Percentiles rank a stretch among this genome's conserved stretches.
Conservation (phyloP, 1,140 invertebrate genomes). For the Drosophila micromelanica region DNA sequence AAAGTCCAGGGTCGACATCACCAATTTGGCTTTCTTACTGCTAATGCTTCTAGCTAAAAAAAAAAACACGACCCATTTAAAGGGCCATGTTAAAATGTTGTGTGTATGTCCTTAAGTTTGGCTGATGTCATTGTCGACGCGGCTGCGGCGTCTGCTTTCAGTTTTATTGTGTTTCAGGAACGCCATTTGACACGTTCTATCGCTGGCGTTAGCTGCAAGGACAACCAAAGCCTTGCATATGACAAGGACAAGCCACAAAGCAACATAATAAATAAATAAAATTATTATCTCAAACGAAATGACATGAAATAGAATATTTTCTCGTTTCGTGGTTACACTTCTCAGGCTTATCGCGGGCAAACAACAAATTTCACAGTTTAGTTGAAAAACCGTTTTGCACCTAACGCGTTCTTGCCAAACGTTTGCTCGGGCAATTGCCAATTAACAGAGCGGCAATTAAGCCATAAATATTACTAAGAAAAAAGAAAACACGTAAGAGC, state of each 20-base stretch:
- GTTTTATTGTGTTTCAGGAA: slow-evolving; percentile 57
- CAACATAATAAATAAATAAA: background rate
- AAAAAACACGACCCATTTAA: slow-evolving; percentile 10
- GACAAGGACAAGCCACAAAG: slow-evolving; percentile 4
- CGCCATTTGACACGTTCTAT: slow-evolving; percentile 15
- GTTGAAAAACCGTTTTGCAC: slow-evolving; percentile 33
- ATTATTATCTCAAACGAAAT: slow-evolving; percentile 2
- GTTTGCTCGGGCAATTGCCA: slow-evolving; percentile 49
- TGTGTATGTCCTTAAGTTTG: background rate
- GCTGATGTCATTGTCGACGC: slow-evolving; percentile 60
- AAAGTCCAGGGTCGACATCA: slow-evolving; percentile 15
- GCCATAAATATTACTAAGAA: slow-evolving; percentile 4
- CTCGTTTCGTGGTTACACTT: background rate
- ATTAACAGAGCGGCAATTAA: slow-evolving; percentile 38
- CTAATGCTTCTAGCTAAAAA: slow-evolving; percentile 30
- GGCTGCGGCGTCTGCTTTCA: slow-evolving; percentile 30
- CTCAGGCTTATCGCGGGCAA: slow-evolving; percentile 30
- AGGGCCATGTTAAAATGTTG: slow-evolving; percentile 49
- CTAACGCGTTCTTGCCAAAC: slow-evolving; percentile 2
- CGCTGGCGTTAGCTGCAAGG: slow-evolving; percentile 33
- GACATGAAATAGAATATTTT: slow-evolving; percentile 12
- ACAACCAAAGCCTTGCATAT: slow-evolving; percentile 24
- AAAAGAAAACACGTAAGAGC: background rate
- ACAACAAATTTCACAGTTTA: slow-evolving; percentile 32
- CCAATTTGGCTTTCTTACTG: slow-evolving; percentile 33